These are phyloP conservation scores for Pristiophorus japonicus DNA, from an alignment of 2,113 vertebrate species.

Conservation along the genomic window DNA sequence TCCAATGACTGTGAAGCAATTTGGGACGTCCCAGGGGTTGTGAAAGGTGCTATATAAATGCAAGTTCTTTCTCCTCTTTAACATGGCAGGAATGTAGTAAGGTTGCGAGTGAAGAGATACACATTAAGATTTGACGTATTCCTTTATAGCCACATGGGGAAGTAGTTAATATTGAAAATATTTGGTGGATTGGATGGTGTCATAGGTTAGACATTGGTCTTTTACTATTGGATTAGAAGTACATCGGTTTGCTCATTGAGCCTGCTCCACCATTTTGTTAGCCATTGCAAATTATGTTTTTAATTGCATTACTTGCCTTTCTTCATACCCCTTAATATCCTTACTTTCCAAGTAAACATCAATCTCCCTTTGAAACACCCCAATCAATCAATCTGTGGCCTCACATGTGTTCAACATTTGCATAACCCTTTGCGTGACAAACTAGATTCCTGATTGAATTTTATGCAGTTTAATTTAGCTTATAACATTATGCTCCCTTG, in stretches of 20 bases:
- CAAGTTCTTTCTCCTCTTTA: no score
- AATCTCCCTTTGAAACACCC: background rate
- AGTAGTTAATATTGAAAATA: background rate
- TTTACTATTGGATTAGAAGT: background rate
- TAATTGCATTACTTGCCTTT: background rate
- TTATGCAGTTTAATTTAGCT: background rate
- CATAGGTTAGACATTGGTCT: background rate
- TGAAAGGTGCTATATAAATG: no score
- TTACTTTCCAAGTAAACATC: background rate
- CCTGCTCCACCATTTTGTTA: background rate
- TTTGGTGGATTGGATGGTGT: background rate
- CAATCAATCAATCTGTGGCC: background rate
- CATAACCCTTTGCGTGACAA: background rate
- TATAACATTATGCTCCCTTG: background rate
- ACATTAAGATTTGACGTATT: no score
- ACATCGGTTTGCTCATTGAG: background rate
- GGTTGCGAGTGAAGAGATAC: no score
- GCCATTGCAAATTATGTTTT: background rate
- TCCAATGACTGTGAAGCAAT: no score
- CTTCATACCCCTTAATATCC: background rate
- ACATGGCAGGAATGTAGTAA: no score
- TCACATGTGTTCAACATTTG: background rate
- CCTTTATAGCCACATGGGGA: no score
- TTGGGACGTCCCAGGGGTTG: no score
- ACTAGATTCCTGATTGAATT: background rate